These are phyloP conservation scores for Leptinotarsa texana DNA, from an alignment of 1,140 invertebrate species.

Conservation along the genomic window DNA sequence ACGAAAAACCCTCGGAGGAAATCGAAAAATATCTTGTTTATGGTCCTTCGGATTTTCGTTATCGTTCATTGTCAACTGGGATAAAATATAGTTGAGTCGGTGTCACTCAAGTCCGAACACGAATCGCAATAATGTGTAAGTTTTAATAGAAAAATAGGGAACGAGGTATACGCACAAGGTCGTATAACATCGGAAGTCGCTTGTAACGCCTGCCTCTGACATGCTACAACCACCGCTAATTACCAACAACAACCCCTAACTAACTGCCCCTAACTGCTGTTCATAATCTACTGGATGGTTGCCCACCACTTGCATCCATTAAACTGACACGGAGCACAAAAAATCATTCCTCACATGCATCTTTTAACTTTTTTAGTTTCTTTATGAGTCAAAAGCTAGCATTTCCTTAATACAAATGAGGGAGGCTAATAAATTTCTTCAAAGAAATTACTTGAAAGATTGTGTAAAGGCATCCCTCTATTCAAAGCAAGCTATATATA, in stretches of 20 bases:
- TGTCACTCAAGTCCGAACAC: constrained; percentile 23
- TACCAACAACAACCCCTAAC: constrained; percentile 40
- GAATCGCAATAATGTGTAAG: constrained; percentile 24
- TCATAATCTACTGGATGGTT: constrained; percentile 29
- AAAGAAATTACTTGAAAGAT: too few relatives aligned
- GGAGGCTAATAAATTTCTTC: too few relatives aligned
- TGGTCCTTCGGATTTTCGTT: constrained; percentile 19
- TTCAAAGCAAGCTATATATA: too few relatives aligned
- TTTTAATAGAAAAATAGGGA: constrained; percentile 23
- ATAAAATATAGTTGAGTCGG: constrained; percentile 15
- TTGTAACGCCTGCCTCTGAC: constrained; percentile 46
- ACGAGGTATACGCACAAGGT: constrained; percentile 31
- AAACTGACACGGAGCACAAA: too few relatives aligned
- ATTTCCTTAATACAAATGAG: too few relatives aligned
- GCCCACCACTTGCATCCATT: not conserved
- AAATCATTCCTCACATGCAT: too few relatives aligned
- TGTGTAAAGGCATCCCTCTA: too few relatives aligned
- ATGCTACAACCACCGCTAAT: constrained; percentile 45
- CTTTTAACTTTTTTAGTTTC: too few relatives aligned
- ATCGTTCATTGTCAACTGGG: not conserved
- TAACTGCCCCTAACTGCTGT: constrained; percentile 43
- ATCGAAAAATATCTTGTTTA: not conserved
- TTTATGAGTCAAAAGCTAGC: too few relatives aligned
- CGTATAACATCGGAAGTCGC: constrained; percentile 45
- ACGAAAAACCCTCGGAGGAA: too few relatives aligned